Base-by-base conservation (phyloP, 2,888 invertebrate species). In the Macaria notata region DNA sequence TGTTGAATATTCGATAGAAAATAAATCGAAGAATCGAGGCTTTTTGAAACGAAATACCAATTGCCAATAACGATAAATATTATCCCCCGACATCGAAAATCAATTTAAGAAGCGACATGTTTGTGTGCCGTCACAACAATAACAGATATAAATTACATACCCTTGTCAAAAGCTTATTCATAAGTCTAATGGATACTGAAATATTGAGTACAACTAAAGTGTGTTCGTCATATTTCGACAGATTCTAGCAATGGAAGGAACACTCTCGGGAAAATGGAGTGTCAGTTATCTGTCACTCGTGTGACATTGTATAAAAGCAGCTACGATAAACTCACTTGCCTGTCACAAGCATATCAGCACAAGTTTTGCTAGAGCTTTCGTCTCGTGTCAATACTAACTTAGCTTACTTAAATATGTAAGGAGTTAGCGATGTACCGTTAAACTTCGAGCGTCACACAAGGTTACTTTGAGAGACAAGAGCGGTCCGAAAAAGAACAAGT, bases 351-450 rank as follows among this genome's bases (percentile, higher is more conserved):
- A 60, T 41, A 52, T 52, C 46, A 41, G 50, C 46, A 61, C 55
- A 64, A 54, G 56, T 61, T 61, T 52, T 49, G 48, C 46, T 42
- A 64, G 55, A 62, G 63, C 64, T 63, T 61, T 62, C 53, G 58
- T 45, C 51, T 48, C 58, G 30, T 61, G 55, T 62, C 61, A 60
- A 62, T 52, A 65, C 59, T 19, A 19, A 19, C 19, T 63, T 63
- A 54, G 47, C n/a, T 50, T 58, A 63, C 58, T 56, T 58, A 31
- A 46, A 54, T 50, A 49, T 49, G 56, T 51, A 61, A 47, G 46
- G 43, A 44, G 52, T 55, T 49, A 19, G 19, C 19, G 19, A 2
- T 19, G 50, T 46, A 55, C 45, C 45, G 45, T 33, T 33, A 36
- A 59, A 59, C 59, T 61, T 61, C 54, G 46, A 46, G 19, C 36